Percentiles rank a stretch among this genome's conserved stretches.
These are phyloP conservation scores for Lordiphosa clarofinis DNA, from an alignment of 1,140 invertebrate species.

Conservation along the genomic window DNA sequence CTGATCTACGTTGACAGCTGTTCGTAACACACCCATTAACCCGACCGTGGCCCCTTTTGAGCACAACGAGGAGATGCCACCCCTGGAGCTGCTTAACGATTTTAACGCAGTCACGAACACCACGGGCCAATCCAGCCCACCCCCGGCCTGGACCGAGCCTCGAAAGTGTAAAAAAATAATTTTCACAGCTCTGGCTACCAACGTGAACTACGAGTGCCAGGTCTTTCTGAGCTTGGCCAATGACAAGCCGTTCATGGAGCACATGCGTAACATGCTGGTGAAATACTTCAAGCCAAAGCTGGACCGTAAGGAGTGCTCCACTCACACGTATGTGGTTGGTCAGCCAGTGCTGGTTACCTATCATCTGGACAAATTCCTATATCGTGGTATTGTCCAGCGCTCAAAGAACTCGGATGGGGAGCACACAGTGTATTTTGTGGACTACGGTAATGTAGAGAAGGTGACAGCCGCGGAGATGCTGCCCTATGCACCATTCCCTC, in stretches of 20 bases:
- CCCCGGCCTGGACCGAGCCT: slow-evolving; percentile 38
- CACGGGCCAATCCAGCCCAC: slow-evolving; percentile 17
- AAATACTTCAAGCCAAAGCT: slow-evolving; percentile 17
- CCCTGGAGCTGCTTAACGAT: slow-evolving; percentile 29
- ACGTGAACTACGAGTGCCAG: slow-evolving; percentile 82
- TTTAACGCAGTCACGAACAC: slow-evolving; percentile 24
- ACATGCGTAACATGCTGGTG: slow-evolving; percentile 75
- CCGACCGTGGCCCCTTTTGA: not conserved
- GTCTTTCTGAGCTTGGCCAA: slow-evolving; percentile 82
- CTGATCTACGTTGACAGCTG: too few relatives aligned
- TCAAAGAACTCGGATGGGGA: slow-evolving; percentile 34
- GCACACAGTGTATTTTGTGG: slow-evolving; percentile 82
- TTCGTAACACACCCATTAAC: not conserved
- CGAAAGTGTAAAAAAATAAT: slow-evolving; percentile 61
- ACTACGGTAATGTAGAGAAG: slow-evolving; percentile 84
- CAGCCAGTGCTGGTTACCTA: slow-evolving; percentile 85
- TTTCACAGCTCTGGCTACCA: slow-evolving; percentile 81
- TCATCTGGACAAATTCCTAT: slow-evolving; percentile 83
- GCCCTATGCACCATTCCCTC: slow-evolving; percentile 82
- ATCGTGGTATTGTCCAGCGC: slow-evolving; percentile 82
- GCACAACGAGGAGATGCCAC: slow-evolving; percentile 42
- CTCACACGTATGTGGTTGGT: slow-evolving; percentile 78
- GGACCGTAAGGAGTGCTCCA: slow-evolving; percentile 40
- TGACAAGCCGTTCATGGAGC: slow-evolving; percentile 78
- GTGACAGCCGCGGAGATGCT: slow-evolving; percentile 81